These are phyloP conservation scores for Celastrina argiolus DNA, from an alignment of 2,888 invertebrate species.

Conservation along the genomic window DNA sequence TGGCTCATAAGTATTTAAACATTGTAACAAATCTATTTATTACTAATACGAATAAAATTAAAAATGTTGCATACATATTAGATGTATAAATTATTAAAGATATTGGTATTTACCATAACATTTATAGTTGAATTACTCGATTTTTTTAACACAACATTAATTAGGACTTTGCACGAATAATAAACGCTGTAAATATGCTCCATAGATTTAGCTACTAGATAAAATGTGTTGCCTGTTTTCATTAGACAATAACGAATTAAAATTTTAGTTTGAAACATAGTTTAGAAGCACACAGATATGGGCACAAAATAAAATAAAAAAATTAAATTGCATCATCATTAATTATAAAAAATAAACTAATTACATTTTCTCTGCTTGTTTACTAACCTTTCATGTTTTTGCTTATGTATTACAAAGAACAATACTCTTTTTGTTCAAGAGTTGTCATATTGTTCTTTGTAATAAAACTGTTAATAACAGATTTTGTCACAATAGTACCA, in stretches of 20 bases:
- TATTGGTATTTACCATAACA: background rate
- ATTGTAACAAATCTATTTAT: no score
- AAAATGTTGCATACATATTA: no score
- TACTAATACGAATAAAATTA: no score
- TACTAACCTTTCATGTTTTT: slow-evolving; percentile 19
- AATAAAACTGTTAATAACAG: slow-evolving; percentile 16
- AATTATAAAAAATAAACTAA: slow-evolving; percentile 6
- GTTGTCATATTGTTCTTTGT: slow-evolving; percentile 7
- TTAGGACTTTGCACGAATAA: slow-evolving; percentile 28
- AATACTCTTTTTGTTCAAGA: background rate
- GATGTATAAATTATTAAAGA: no score
- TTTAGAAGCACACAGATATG: slow-evolving; percentile 9
- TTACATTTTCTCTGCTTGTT: slow-evolving; percentile 16
- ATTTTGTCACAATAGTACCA: slow-evolving; percentile 10
- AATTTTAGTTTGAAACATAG: background rate
- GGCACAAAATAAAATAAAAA: background rate
- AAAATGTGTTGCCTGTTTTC: slow-evolving; percentile 12
- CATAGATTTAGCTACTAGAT: slow-evolving; percentile 20
- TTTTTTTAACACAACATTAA: background rate
- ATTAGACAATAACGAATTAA: background rate
- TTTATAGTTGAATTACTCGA: background rate
- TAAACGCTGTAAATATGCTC: slow-evolving; percentile 33
- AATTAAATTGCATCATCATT: slow-evolving; percentile 16
- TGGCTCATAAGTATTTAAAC: no score
- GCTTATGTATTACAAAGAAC: slow-evolving; percentile 17